Base-by-base conservation (phyloP, 2,797 vertebrate genomes). In the Lepidocolaptes lacrymiger region DNA sequence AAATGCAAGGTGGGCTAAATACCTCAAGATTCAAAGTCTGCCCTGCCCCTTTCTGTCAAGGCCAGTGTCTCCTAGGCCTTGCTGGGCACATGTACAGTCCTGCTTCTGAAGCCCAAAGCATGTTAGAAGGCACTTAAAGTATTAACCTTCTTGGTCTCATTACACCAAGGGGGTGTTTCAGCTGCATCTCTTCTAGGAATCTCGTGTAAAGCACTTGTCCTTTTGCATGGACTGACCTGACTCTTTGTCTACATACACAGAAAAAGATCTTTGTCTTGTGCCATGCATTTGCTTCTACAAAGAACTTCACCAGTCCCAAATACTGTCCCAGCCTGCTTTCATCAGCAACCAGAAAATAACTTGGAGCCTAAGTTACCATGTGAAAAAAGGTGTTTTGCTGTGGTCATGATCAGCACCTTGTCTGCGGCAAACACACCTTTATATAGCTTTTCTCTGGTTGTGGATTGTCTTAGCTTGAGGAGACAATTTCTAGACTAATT, bases 391-490 rank as follows among this genome's bases (percentile, higher is more conserved):
- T 78, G 20, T 2, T 92, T 44, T 41, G 16, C 49, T 88, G 3
- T 86, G 85, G 62, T 13, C 5, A 8, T 6, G 24, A 22, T 69
- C 87, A 82, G 81, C 37, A 51, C 44, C 51, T 75, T 1, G 1
- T 3, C 9, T 69, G 44, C 48, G 68, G 36, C 66, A 79, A 73
- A 72, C 3, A 2, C 71, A 85, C 32, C 34, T 49, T 71, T 43
- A 0, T 17, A n/a, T 44, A 89, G 59, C 59, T 88, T 63, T 91
- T 43, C 71, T 67, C 63, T 88, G 56, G 28, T 43, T 83, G 20
- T 71, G 75, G 93, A 95, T 95, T 96, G 95, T 95, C 93, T 88
- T 87, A 93, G 93, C 90, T 92, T 71, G 86, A 80, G 78, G 77
- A 93, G 41, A 94, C 49, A 34, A 67, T 52, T 84, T 36, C 88